phyloP scores from a whole-genome alignment of 2,888 invertebrate species.

The Metalampra italica region DNA sequence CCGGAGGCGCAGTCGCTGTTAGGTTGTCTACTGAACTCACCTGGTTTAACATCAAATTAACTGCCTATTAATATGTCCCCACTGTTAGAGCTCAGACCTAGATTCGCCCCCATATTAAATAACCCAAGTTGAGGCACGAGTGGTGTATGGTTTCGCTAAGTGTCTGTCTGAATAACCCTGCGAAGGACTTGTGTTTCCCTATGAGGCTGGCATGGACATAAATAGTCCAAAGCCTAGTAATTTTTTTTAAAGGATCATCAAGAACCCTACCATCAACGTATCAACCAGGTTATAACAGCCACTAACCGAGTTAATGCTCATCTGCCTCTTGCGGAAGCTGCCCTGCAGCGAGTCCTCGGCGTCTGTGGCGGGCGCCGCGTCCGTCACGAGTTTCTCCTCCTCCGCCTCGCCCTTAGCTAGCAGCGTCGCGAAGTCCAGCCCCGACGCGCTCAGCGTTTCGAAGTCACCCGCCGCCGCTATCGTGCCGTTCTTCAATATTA shows the following conservation, averaged over 20 bases:
- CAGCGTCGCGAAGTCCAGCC: conserved; percentile 87
- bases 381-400: conserved; percentile 40
- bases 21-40: conserved; percentile 78
- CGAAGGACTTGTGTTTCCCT: too few species aligned
- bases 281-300: too few species aligned
- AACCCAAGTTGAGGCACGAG: too few species aligned
- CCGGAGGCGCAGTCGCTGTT: conserved; percentile 69
- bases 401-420: conserved; percentile 76
- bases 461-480: conserved; percentile 83
- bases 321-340: conserved; percentile 67
- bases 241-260: too few species aligned
- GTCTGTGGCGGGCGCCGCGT: conserved; percentile 29
- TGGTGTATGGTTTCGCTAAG: too few species aligned
- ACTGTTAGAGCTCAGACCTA: too few species aligned
- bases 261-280: too few species aligned
- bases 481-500: conserved; percentile 78
- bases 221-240: too few species aligned
- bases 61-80: too few species aligned
- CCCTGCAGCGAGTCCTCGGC: conserved; percentile 49
- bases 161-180: too few species aligned
- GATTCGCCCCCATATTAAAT: too few species aligned
- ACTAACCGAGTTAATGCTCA: conserved; percentile 73
- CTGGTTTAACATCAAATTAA: conserved; percentile 36
- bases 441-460: conserved; percentile 83
- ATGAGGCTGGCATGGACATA: too few species aligned